A percentile compares a stretch with the other conserved stretches of the same genome.
Evolutionary conservation across 2,113 vertebrate genomes (phyloP).

Genomic region (Dendropsophus ebraccatus): DNA sequence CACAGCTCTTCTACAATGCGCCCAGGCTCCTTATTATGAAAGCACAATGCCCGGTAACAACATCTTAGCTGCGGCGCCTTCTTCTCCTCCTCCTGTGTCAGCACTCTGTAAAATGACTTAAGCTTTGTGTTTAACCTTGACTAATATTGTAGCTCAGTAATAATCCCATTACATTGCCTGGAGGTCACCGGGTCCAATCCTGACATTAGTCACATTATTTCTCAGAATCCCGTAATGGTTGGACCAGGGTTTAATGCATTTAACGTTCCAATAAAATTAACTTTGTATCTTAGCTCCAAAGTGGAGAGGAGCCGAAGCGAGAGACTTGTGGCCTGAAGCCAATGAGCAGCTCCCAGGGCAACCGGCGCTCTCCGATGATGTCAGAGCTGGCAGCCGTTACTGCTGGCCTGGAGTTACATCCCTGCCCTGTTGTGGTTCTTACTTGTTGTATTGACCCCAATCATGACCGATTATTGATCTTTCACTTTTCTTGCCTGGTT

Average conservation of each 20-base stretch:
- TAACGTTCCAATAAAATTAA: conserved; percentile 1
- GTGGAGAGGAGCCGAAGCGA: not conserved
- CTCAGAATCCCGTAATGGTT: not conserved
- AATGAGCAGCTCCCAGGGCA: not conserved
- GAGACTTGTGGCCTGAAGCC: not conserved
- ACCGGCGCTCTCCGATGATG: too few relatives aligned
- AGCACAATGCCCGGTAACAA: not conserved
- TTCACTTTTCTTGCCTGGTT: too few relatives aligned
- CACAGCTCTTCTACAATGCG: not conserved
- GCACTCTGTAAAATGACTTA: not conserved
- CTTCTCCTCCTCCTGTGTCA: not conserved
- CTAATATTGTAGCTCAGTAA: not conserved
- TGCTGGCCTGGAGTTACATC: too few relatives aligned
- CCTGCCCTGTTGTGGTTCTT: too few relatives aligned
- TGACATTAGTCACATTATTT: conserved; percentile 9
- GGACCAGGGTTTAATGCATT: not conserved
- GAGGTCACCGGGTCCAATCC: not conserved
- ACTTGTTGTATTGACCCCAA: too few relatives aligned
- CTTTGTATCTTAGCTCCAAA: not conserved
- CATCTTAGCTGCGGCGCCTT: not conserved
- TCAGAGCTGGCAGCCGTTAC: too few relatives aligned
- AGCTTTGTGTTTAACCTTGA: not conserved
- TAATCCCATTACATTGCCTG: not conserved
- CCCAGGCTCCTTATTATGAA: not conserved
- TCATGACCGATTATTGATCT: too few relatives aligned